Evolutionary conservation across 2,113 vertebrate species (phyloP).

Genomic region (Channa argus): DNA sequence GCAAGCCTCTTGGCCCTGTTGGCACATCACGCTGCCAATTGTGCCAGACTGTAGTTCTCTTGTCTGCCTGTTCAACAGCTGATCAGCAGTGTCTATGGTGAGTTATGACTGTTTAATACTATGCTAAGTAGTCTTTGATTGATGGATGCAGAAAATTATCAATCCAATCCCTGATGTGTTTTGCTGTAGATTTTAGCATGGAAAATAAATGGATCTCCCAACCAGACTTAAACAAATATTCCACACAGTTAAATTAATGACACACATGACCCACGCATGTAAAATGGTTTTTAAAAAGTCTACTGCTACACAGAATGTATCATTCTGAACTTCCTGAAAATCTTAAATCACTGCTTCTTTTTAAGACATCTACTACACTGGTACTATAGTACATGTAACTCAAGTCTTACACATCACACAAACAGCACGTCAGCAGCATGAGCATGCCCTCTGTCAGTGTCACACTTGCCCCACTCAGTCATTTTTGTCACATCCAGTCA

Average conservation of each 20-base stretch:
- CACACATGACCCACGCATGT: no score
- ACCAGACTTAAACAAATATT: neutral
- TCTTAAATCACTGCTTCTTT: slow-evolving; percentile 32
- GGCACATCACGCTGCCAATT: slow-evolving; percentile 53
- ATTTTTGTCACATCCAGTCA: slow-evolving; percentile 42
- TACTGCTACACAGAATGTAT: neutral
- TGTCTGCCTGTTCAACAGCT: slow-evolving; percentile 51
- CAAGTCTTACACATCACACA: slow-evolving; percentile 16
- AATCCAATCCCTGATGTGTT: neutral
- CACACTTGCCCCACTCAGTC: slow-evolving; percentile 47
- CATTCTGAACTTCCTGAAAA: neutral
- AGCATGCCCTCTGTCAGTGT: slow-evolving; percentile 40
- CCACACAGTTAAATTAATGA: neutral
- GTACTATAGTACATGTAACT: neutral
- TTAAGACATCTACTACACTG: neutral
- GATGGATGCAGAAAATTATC: slow-evolving; percentile 27
- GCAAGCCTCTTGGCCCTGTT: slow-evolving; percentile 64
- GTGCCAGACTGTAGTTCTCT: slow-evolving; percentile 67
- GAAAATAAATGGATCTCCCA: neutral
- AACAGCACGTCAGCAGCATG: slow-evolving; percentile 32
- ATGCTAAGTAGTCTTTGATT: slow-evolving; percentile 55
- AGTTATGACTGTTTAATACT: slow-evolving; percentile 59
- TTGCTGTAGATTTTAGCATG: neutral
- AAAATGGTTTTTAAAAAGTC: neutral
- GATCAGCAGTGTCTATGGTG: slow-evolving; percentile 59